Evolutionary conservation across 1,140 invertebrate genomes (phyloP).

Genomic region (Brachionus koreanus): DNA sequence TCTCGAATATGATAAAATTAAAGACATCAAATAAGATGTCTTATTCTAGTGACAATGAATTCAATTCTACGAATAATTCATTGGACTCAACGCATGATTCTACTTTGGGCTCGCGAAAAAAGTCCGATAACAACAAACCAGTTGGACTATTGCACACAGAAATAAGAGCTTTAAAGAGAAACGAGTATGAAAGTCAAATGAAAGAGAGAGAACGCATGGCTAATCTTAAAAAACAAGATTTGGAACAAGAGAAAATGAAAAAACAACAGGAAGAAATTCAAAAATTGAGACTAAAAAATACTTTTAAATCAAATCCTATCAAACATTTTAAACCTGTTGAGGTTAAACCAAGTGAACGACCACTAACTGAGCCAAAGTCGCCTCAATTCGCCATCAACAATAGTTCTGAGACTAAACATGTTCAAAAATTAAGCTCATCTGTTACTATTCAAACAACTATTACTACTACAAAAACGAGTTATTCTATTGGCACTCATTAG

Average conservation of each 20-base stretch:
- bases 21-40: neutral
- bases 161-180: constrained; percentile 56
- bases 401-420: neutral
- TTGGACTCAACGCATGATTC: constrained; percentile 4
- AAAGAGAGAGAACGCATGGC: constrained; percentile 57
- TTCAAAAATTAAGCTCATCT: neutral
- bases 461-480: neutral
- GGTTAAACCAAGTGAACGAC: constrained; percentile 54
- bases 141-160: constrained; percentile 57
- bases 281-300: constrained; percentile 53
- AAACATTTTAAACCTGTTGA: constrained; percentile 54
- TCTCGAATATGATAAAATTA: neutral
- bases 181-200: constrained; percentile 57
- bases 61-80: neutral
- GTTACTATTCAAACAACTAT: neutral
- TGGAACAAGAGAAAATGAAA: constrained; percentile 47
- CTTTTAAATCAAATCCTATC: constrained; percentile 59
- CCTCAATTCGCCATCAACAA: constrained; percentile 47
- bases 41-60: constrained; percentile 16
- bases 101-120: neutral
- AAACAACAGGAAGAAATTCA: constrained; percentile 57
- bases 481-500: neutral
- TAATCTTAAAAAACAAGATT: constrained; percentile 50
- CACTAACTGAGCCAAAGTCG: constrained; percentile 54
- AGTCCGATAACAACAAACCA: neutral